Evolutionary conservation across 2,797 vertebrate genomes (phyloP), one percentile per base, ranked within the genome.

Genomic region (Lerista edwardsae): DNA sequence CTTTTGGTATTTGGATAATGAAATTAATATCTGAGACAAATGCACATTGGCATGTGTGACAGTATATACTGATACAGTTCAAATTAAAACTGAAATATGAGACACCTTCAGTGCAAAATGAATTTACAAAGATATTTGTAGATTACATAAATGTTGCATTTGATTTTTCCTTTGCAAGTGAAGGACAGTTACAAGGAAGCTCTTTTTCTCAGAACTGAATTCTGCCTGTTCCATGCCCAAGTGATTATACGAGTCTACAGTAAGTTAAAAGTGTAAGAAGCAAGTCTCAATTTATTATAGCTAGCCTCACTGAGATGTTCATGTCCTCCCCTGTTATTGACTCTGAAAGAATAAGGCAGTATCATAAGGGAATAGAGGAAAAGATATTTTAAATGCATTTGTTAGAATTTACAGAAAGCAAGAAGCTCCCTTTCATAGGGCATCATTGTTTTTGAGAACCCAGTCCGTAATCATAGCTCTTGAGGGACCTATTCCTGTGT

Each of bases 1-100:
- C 69, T 87, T 92, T 83, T 82, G 84, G 84, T 92, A 88, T 89
- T 91, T 91, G 84, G 84, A 84, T 89, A 89, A 93, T 92, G 80
- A 85, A 84, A 92, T 92, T 93, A 91, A 88, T 90, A 86, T 87
- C 83, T 83, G 68, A 88, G 87, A 87, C 9, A 85, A 89, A 92
- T 82, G 73, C 1, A 0, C 80, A 80, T 19, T 85, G 88, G 90
- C 80, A 80, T 89, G 90, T 91, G 55, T 73, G 68, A 88, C 86
- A 36, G n/a, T 57, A 75, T 51, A 65, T 85, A 31, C 71, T 80
- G 72, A 82, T 86, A 69, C 31, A 84, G 62, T 79, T 87, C 27
- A 87, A 31, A 72, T 11, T 84, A 75, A 91, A 90, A 92, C 84
- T 51, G 17, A 83, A 89, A 84, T 23, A 9, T 74, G 57, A 89